These are phyloP conservation scores for Gonatopus flavifemur DNA, from an alignment of 1,140 invertebrate genomes.

Conservation along the genomic window DNA sequence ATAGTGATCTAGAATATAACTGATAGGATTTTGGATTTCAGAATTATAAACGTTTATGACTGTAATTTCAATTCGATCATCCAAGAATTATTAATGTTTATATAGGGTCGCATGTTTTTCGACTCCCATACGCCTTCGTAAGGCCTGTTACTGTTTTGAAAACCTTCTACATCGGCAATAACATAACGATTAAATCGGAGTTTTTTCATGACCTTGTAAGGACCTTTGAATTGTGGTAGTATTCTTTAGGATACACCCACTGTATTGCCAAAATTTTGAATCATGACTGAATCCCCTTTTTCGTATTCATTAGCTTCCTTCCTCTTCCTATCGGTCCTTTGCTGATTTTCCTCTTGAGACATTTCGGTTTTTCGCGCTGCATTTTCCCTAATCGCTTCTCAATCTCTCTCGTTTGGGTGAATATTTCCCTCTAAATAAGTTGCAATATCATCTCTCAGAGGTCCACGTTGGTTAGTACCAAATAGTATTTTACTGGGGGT, in stretches of 20 bases:
- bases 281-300: constrained; percentile 28
- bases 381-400: background rate
- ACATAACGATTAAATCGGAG: constrained; percentile 28
- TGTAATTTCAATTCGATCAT: too few species aligned
- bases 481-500: constrained; percentile 26
- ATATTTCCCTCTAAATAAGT: constrained; percentile 9
- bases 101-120: constrained; percentile 8
- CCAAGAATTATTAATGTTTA: too few species aligned
- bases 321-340: constrained; percentile 10
- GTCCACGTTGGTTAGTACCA: constrained; percentile 27
- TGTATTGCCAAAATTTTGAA: constrained; percentile 20
- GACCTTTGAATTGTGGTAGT: constrained; percentile 28
- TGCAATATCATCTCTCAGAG: constrained; percentile 14
- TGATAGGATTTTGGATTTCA: too few species aligned
- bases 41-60: too few species aligned
- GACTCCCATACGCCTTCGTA: constrained; percentile 21
- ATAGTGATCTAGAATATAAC: too few species aligned
- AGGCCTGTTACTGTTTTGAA: constrained; percentile 12
- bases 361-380: constrained; percentile 7
- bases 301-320: constrained; percentile 17
- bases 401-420: background rate
- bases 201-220: constrained; percentile 23
- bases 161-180: constrained; percentile 24
- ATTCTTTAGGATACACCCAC: constrained; percentile 22
- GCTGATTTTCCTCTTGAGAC: constrained; percentile 10